phyloP scores from a whole-genome alignment of 2,113 vertebrate species.

The Chlamydotis undulata region DNA sequence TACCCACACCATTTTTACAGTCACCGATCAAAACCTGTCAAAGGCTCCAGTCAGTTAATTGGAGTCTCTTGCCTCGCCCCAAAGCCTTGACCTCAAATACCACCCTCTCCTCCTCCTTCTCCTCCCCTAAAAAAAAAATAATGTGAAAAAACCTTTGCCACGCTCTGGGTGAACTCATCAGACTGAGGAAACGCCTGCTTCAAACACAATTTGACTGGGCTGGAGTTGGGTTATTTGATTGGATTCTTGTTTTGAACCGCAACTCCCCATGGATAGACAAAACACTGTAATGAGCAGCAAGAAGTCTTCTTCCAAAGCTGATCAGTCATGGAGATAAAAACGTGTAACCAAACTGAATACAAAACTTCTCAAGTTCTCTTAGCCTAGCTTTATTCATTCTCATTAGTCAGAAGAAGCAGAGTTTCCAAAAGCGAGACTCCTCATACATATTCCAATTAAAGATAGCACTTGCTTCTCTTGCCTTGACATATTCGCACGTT shows the following conservation, averaged over 20 bases:
- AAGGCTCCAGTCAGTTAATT: neutral
- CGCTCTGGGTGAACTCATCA: neutral
- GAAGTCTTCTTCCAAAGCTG: conserved; percentile 28
- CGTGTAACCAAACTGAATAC: neutral
- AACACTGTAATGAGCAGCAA: conserved; percentile 43
- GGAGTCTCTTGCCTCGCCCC: neutral
- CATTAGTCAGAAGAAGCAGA: neutral
- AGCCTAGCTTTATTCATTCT: neutral
- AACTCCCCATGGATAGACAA: conserved; percentile 30
- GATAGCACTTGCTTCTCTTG: neutral
- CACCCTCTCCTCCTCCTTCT: neutral
- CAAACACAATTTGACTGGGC: conserved; percentile 15
- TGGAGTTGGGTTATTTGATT: conserved; percentile 25
- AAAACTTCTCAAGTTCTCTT: neutral
- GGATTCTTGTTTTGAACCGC: conserved; percentile 46
- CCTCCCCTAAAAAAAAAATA: neutral
- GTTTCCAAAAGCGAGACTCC: neutral
- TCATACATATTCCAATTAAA: neutral
- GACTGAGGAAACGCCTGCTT: neutral
- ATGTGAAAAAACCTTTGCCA: neutral
- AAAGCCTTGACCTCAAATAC: neutral
- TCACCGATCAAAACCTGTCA: neutral
- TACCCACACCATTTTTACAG: neutral
- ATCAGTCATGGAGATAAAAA: conserved; percentile 19
- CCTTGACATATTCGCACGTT: neutral